These are phyloP conservation scores for Tetragonisca angustula DNA, from an alignment of 2,888 invertebrate species.

Conservation along the genomic window DNA sequence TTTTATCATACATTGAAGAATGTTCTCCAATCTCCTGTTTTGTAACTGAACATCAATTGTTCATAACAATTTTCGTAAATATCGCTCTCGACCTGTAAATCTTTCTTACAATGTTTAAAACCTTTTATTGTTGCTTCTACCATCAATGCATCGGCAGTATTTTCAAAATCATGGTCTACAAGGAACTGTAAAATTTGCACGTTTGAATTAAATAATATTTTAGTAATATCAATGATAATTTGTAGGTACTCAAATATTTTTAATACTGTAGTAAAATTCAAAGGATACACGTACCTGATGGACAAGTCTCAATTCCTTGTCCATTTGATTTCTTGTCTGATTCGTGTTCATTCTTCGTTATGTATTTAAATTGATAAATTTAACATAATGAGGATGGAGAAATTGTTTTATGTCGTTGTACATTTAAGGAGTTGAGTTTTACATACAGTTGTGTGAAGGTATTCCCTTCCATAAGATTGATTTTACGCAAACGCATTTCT, in stretches of 20 bases:
- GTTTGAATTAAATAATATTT: slow-evolving; percentile 1
- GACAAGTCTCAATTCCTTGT: slow-evolving; percentile 46
- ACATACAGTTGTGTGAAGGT: slow-evolving; percentile 18
- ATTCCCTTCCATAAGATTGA: slow-evolving; percentile 56
- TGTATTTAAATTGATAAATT: not conserved
- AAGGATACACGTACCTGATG: slow-evolving; percentile 58
- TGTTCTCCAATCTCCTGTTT: slow-evolving; percentile 68
- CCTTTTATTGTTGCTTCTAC: slow-evolving; percentile 65
- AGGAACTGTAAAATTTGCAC: slow-evolving; percentile 69
- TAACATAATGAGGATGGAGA: not conserved
- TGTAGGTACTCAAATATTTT: not conserved
- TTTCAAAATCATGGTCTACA: slow-evolving; percentile 72
- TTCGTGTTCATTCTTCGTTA: slow-evolving; percentile 34
- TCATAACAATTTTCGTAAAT: slow-evolving; percentile 52
- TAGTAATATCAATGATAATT: not conserved
- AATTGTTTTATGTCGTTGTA: slow-evolving; percentile 10
- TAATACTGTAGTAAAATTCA: not conserved
- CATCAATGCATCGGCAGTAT: slow-evolving; percentile 70
- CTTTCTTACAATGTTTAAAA: slow-evolving; percentile 45
- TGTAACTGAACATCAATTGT: slow-evolving; percentile 65
- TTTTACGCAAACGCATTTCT: slow-evolving; percentile 60
- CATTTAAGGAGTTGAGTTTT: slow-evolving; percentile 12
- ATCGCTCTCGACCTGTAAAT: slow-evolving; percentile 42
- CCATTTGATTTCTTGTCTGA: slow-evolving; percentile 27
- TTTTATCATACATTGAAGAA: slow-evolving; percentile 74